Base-by-base conservation (phyloP, 2,888 invertebrate genomes). In the Athrips mouffetella region DNA sequence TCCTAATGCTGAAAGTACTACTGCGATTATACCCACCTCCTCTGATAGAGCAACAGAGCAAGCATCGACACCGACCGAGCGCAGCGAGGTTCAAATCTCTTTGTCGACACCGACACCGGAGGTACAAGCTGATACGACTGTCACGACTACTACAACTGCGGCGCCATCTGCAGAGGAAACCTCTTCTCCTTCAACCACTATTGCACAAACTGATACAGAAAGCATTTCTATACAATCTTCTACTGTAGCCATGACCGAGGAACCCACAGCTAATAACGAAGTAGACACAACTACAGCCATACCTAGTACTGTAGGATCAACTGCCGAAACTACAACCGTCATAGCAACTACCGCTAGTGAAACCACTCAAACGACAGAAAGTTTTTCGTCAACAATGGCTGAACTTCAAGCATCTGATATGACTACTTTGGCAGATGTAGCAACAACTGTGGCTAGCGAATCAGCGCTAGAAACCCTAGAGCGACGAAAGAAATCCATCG, bases 401-500 rank as follows among this genome's bases (percentile, higher is more conserved):
- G 45, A 45, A 45, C 40, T 18, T 10, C 25, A 47, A 29, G 15
- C 45, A 23, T 44, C 46, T 44, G 55, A 52, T 47, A 45, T 39
- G 51, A 42, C 39, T 48, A 45, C 48, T 3, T 45, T 52, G 35
- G 37, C 45, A 8, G 41, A 47, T 57, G 25, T 45, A 54, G 10
- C 16, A 41, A 46, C 50, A 48, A 48, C 62, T n/a, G 42, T 40
- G 18, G 44, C 47, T 20, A 69, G 57, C 45, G 69, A 63, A 40
- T 65, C 78, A 3, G 62, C 65, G 1, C 55, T 81, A 60, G 83
- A 83, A 65, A 83, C 79, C 1, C 67, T 83, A 2, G 65, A 79
- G 52, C 65, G 87, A 45, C 71, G 73, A 37, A 89, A 88, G 53
- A 86, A 76, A 60, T 87, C 89, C 1, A 68, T 85, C 20, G 78